A percentile compares a stretch with the other conserved stretches of the same genome.
phyloP scores from a whole-genome alignment of 2,888 invertebrate genomes.

The Hypolimnas misippus region DNA sequence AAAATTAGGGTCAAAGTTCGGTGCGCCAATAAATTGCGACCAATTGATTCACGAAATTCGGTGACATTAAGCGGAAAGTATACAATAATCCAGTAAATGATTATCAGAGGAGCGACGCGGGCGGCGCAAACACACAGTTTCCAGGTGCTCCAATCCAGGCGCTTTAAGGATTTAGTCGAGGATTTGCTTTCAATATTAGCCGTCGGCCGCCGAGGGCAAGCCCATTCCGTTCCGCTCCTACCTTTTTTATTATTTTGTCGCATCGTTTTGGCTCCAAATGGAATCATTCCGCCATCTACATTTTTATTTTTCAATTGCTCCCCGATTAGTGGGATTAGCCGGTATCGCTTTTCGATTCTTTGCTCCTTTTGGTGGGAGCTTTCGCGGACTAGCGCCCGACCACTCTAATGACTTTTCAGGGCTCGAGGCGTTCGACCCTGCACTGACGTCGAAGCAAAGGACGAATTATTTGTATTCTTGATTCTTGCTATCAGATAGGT shows the following conservation, averaged over 20 bases:
- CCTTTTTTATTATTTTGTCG: constrained; percentile 84
- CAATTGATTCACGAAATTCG: constrained; percentile 70
- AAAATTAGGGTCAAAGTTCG: constrained; percentile 52
- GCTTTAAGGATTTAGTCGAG: constrained; percentile 84
- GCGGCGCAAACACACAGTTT: constrained; percentile 74
- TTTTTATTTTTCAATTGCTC: constrained; percentile 85
- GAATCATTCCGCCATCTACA: constrained; percentile 84
- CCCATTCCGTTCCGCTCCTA: constrained; percentile 72
- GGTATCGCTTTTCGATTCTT: constrained; percentile 81
- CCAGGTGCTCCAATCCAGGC: constrained; percentile 81
- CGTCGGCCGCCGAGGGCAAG: constrained; percentile 72
- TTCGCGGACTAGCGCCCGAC: constrained; percentile 68
- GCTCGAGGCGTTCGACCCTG: constrained; percentile 24
- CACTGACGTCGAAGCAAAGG: constrained; percentile 51
- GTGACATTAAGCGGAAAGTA: constrained; percentile 77
- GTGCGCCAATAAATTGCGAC: constrained; percentile 49
- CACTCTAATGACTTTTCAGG: constrained; percentile 58
- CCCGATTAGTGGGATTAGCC: constrained; percentile 84
- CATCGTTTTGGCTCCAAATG: constrained; percentile 83
- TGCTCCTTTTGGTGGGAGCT: constrained; percentile 77
- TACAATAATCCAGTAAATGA: constrained; percentile 80
- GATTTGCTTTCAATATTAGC: constrained; percentile 85
- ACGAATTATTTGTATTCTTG: constrained; percentile 52
- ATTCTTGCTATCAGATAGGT: constrained; percentile 62
- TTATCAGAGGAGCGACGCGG: constrained; percentile 66